These are phyloP conservation scores for Rattus norvegicus DNA, from an alignment of 2,113 vertebrate genomes.

Conservation along the genomic window GRCr8 NC_086024.1:91203501-91204000, in stretches of 20 bases:
- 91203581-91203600: background rate
- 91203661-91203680: background rate
- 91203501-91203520: background rate
- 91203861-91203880: background rate
- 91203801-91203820: background rate
- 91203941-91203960: background rate
- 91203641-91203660: background rate
- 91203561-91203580: background rate
- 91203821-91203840: background rate
- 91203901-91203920: background rate
- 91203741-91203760: background rate
- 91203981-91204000: background rate
- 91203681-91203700: conserved; percentile 3
- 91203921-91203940: background rate
- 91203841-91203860: background rate
- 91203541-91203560: background rate
- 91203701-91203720: background rate
- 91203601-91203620: background rate
- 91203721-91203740: background rate
- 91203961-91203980: background rate
- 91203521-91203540: background rate
- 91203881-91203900: background rate
- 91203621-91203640: background rate
- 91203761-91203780: background rate
- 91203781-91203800: background rate